Percentiles rank a stretch among this genome's conserved stretches.
These are phyloP conservation scores for Caretta caretta DNA, from an alignment of 2,113 vertebrate genomes.

Conservation along the genomic window DNA sequence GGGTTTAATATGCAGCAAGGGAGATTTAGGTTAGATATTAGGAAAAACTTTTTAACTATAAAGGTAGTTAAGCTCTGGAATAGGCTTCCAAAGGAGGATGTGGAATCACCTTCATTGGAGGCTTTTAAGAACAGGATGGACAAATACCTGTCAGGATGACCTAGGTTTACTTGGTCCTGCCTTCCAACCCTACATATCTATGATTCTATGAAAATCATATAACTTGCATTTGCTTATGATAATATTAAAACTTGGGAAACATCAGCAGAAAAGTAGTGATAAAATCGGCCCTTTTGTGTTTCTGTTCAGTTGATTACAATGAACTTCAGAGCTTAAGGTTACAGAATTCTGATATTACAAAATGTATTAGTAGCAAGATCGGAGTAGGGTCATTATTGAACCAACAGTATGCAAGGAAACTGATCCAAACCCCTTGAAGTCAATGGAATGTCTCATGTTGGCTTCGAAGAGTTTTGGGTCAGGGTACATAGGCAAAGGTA, in stretches of 20 bases:
- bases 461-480: neutral
- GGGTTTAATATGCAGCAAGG: too few relatives aligned
- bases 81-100: too few relatives aligned
- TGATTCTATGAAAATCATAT: neutral
- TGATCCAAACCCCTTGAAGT: neutral
- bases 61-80: too few relatives aligned
- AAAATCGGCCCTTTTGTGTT: neutral
- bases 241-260: neutral
- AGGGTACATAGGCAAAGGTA: neutral
- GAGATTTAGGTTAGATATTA: too few relatives aligned
- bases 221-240: neutral
- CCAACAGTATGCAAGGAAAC: neutral
- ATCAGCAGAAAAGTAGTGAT: neutral
- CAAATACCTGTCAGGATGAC: too few relatives aligned
- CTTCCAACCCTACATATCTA: neutral
- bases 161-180: too few relatives aligned
- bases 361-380: neutral
- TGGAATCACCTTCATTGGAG: too few relatives aligned
- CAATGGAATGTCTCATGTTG: neutral
- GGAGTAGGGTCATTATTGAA: neutral
- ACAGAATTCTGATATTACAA: neutral
- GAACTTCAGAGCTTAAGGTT: too few relatives aligned
- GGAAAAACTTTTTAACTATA: too few relatives aligned
- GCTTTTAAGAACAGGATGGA: too few relatives aligned
- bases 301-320: neutral